Evolutionary conservation across 2,888 invertebrate genomes (phyloP), one percentile per base, ranked within the genome.

Genomic region (Andrena marginata): DNA sequence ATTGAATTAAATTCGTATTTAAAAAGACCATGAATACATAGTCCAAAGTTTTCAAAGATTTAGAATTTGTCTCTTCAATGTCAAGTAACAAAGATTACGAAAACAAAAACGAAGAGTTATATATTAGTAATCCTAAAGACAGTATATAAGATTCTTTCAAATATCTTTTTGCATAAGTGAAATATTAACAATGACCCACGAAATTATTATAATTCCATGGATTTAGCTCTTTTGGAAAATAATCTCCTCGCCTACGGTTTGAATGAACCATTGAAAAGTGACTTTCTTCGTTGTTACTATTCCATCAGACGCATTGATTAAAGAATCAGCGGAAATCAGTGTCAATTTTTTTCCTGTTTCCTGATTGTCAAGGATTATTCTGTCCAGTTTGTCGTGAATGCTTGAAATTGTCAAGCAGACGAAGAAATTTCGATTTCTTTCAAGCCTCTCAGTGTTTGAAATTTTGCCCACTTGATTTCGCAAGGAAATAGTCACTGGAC

Each of bases 301-400:
- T 49, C 29, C 65, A 49, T 49, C 51, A 65, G 26, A 31, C 49
- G 65, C 65, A 8, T 20, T n/a, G 49, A 65, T 65, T 65, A 65
- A 29, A 65, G 2, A 51, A 29, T 31, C 65, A 26, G 5, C 8
- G 6, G 64, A 42, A 35, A 64, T 26, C 23, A 1, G 0, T 16
- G 2, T 48, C 6, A 4, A 64, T 23, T 31, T 65, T 29, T 48
- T 65, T 64, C 23, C 20, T 20, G n/a, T 35, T 63, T 29, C 29
- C 26, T 31, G 10, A 31, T 26, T 26, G 26, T 23, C 26, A 7
- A 60, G 23, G 29, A 54, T 54, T 54, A 10, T 49, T 67, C 31
- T 4, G 20, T 51, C 31, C 29, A 31, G 2, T n/a, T 29, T 8
- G 13, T 20, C 6, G 16, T 0, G 33, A 20, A 13, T 51, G 31